Conservation (phyloP, 2,888 invertebrate genomes). For the Limnephilus marmoratus region DNA sequence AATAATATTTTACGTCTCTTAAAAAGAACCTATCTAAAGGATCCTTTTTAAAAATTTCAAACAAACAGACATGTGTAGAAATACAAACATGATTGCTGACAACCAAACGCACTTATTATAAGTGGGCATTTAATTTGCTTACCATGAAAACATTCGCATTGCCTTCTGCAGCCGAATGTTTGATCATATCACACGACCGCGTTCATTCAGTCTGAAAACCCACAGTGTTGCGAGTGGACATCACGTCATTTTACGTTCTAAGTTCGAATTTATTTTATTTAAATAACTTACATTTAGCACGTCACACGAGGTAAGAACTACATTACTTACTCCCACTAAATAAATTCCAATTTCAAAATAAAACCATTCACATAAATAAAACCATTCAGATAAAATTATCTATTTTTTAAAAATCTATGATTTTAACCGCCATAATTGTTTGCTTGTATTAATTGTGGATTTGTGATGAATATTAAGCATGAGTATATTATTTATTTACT, state of each 20-base stretch:
- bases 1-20: background rate
- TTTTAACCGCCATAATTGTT: background rate
- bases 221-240: slow-evolving; percentile 36
- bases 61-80: too few relatives aligned
- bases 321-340: background rate
- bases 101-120: background rate
- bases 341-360: slow-evolving; percentile 25
- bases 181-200: slow-evolving; percentile 43
- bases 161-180: background rate
- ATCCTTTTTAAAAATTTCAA: too few relatives aligned
- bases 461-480: background rate
- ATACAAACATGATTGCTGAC: background rate
- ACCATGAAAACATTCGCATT: background rate
- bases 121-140: background rate
- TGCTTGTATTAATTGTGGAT: background rate
- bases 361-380: background rate
- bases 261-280: slow-evolving; percentile 15
- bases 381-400: too few relatives aligned
- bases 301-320: background rate
- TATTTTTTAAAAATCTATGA: background rate
- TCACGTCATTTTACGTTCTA: slow-evolving; percentile 20
- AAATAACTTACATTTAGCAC: background rate
- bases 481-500: background rate
- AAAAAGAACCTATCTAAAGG: too few relatives aligned
- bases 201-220: slow-evolving; percentile 59